phyloP scores from a whole-genome alignment of 2,888 invertebrate genomes.

The Synanthedon andrenaeformis region DNA sequence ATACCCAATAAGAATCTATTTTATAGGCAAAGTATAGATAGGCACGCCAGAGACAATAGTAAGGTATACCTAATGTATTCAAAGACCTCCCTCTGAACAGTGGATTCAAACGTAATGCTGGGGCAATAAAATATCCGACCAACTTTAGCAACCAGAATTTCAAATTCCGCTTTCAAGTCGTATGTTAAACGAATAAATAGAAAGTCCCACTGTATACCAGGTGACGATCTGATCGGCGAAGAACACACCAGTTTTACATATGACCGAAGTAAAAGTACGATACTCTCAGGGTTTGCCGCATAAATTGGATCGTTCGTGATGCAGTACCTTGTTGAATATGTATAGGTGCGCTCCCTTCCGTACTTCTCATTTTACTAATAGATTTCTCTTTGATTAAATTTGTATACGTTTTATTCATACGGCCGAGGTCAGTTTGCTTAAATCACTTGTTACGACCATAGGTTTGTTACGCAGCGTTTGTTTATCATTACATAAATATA shows the following conservation, averaged over 20 bases:
- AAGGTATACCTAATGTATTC: not conserved
- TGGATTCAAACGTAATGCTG: not conserved
- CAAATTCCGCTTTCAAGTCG: conserved; percentile 16
- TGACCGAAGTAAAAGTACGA: conserved; percentile 59
- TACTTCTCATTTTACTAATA: conserved; percentile 72
- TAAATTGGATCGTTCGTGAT: conserved; percentile 69
- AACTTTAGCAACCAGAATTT: not conserved
- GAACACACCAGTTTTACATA: conserved; percentile 66
- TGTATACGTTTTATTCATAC: conserved; percentile 69
- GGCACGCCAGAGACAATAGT: not conserved
- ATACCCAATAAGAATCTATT: not conserved
- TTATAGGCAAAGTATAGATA: not conserved
- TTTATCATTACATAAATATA: conserved; percentile 12
- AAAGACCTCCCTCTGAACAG: not conserved
- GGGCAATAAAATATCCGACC: not conserved
- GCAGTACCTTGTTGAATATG: conserved; percentile 70
- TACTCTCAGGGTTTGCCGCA: conserved; percentile 62
- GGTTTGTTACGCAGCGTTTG: conserved; percentile 19
- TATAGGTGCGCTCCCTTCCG: conserved; percentile 69
- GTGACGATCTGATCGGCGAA: conserved; percentile 57
- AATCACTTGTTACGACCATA: conserved; percentile 42
- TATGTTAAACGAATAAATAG: conserved; percentile 22
- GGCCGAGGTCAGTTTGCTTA: conserved; percentile 51
- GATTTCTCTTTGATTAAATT: conserved; percentile 71
- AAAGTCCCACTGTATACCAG: conserved; percentile 28